These are phyloP conservation scores for Pseudolaguvia tuberculata DNA, from an alignment of 2,113 vertebrate species.

Conservation along the genomic window DNA sequence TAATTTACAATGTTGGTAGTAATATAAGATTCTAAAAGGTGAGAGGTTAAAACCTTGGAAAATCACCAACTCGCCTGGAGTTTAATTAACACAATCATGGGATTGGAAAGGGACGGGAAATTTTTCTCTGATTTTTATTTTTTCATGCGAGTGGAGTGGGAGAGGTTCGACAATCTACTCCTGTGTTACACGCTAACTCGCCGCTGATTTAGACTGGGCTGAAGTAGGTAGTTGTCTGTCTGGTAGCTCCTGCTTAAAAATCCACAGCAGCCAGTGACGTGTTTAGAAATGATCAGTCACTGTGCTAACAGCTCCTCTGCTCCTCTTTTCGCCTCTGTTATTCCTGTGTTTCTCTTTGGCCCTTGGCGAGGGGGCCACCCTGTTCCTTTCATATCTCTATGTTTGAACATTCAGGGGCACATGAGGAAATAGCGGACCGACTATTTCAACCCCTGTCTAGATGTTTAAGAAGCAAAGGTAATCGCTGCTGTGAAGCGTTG, in stretches of 20 bases:
- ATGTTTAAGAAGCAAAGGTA: slow-evolving; percentile 76
- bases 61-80: too few relatives aligned
- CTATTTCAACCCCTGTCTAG: slow-evolving; percentile 77
- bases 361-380: slow-evolving; percentile 65
- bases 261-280: slow-evolving; percentile 5
- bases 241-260: background rate
- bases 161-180: too few relatives aligned
- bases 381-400: slow-evolving; percentile 74
- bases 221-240: slow-evolving; percentile 8
- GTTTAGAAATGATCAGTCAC: background rate
- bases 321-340: slow-evolving; percentile 51
- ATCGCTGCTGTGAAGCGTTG: slow-evolving; percentile 71
- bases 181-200: too few relatives aligned
- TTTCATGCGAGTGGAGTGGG: too few relatives aligned
- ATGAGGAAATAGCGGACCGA: slow-evolving; percentile 76
- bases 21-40: too few relatives aligned
- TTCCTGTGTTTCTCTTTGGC: slow-evolving; percentile 68
- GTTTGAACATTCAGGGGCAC: slow-evolving; percentile 77
- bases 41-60: too few relatives aligned
- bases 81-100: too few relatives aligned
- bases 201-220: slow-evolving; percentile 6
- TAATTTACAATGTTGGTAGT: too few relatives aligned
- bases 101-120: too few relatives aligned
- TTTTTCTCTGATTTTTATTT: too few relatives aligned
- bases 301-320: background rate